Evolutionary conservation across 53 echinoderm and acorn worm species (phyloP).

Genomic region (Hippasteria phrygiana): DNA sequence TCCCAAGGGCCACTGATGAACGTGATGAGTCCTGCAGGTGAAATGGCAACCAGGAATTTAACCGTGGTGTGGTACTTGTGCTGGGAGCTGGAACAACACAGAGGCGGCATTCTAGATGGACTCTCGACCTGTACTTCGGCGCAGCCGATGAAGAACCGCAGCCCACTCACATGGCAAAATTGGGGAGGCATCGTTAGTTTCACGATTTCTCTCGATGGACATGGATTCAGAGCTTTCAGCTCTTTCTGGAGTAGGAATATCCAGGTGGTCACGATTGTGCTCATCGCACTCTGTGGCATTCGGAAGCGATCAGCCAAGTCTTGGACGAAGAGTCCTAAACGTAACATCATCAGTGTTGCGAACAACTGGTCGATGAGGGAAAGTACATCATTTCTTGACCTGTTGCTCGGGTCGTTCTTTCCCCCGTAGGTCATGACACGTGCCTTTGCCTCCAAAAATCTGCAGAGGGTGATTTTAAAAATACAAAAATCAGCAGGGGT

Average conservation of each 20-base stretch:
- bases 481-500: not conserved
- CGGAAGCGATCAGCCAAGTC: constrained; percentile 17
- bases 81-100: not conserved
- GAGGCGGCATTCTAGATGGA: not conserved
- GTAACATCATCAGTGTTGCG: constrained; percentile 14
- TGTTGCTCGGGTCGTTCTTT: not conserved
- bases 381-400: not conserved
- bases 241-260: not conserved
- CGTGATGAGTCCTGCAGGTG: constrained; percentile 51
- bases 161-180: not conserved
- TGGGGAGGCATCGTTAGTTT: constrained; percentile 2
- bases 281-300: not conserved
- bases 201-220: not conserved
- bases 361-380: constrained; percentile 20
- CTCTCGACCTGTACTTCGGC: not conserved
- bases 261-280: not conserved
- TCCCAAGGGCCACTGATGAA: constrained; percentile 52
- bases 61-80: constrained; percentile 22
- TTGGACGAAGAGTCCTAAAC: not conserved
- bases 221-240: constrained; percentile 11
- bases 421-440: not conserved
- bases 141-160: not conserved
- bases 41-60: constrained; percentile 60
- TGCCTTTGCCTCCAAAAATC: not conserved
- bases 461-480: not conserved